Evolutionary conservation across 2,797 vertebrate species (phyloP).

Genomic region (Prionace glauca): DNA sequence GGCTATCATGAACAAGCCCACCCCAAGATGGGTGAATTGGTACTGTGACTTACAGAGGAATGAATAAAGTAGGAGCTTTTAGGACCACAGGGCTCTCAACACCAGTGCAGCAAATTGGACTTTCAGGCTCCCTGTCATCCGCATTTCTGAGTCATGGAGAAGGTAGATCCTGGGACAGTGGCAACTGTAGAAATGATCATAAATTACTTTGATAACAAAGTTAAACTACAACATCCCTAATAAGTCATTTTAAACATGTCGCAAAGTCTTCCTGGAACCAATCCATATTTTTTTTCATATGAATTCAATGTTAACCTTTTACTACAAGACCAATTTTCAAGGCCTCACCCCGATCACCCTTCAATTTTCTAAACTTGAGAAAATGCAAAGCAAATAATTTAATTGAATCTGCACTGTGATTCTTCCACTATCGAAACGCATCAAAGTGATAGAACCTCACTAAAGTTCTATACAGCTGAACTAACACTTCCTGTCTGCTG

Average conservation of each 20-base stretch:
- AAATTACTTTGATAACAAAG: too few relatives aligned
- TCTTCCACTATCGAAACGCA: neutral
- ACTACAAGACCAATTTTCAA: neutral
- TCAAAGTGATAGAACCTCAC: too few relatives aligned
- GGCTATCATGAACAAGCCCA: too few relatives aligned
- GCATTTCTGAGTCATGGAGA: conserved; percentile 41
- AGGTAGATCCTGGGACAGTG: conserved; percentile 49
- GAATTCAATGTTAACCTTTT: neutral
- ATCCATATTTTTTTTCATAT: neutral
- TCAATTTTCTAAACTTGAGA: neutral
- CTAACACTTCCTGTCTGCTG: neutral
- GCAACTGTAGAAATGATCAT: conserved; percentile 51
- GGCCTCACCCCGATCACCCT: neutral
- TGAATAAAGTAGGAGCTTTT: too few relatives aligned
- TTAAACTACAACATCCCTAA: neutral
- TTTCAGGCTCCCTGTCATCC: conserved; percentile 39
- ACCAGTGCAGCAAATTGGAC: conserved; percentile 40
- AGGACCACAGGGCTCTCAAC: conserved; percentile 49
- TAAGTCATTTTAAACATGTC: neutral
- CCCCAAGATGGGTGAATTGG: too few relatives aligned
- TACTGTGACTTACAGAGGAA: too few relatives aligned
- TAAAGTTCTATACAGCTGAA: neutral
- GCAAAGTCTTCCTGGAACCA: neutral
- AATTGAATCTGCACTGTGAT: neutral
- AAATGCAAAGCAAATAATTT: neutral